Evolutionary conservation across 92 coral and sea anemone genomes (phyloP), one percentile per base, ranked within the genome.

Genomic region (Palythoa grandis): DNA sequence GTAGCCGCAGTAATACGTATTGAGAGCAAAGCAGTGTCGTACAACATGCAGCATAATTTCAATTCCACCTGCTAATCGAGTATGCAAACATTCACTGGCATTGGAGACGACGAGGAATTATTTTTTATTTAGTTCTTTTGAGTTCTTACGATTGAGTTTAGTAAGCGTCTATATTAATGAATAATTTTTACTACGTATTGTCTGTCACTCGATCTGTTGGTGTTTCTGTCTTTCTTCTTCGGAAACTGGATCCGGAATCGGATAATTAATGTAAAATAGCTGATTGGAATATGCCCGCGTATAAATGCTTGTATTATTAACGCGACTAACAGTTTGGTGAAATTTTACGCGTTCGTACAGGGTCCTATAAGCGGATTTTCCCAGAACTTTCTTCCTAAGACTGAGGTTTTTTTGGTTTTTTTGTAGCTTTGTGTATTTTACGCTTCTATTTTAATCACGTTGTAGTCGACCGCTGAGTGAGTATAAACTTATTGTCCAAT

Each of bases 371-470:
- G 47, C 74, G 13, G 19, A 9, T 72, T 35, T 69, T 11, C 12
- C 25, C 25, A 24, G 74, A 24, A 11, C 19, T 12, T 58, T 14
- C 20, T 58, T 5, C 77, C 3, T 24, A 5, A 72, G 53, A 12
- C 11, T 43, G 14, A 72, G 22, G n/a, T 19, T 11, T 11, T 5
- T 16, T 72, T 14, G 43, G 38, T 70, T 39, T 38, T 70, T 13
- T n/a, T 19, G 43, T 14, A 13, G 77, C 56, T 56, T 72, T 39
- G 54, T 17, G 56, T 72, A 19, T 39, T 72, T 72, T 72, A 53
- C 56, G 77, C 77, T 72, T 72, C 19, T 48, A 43, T 72, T 72
- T 72, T 43, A n/a, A 72, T 39, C 77, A 50, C 23, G 56, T 72
- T 38, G 77, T 25, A 58, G 65, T 14, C 77, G 2, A 72, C 77